A percentile compares a stretch with the other conserved stretches of the same genome.
Conservation (phyloP, 2,797 vertebrate genomes). For the Tapirus indicus region DNA sequence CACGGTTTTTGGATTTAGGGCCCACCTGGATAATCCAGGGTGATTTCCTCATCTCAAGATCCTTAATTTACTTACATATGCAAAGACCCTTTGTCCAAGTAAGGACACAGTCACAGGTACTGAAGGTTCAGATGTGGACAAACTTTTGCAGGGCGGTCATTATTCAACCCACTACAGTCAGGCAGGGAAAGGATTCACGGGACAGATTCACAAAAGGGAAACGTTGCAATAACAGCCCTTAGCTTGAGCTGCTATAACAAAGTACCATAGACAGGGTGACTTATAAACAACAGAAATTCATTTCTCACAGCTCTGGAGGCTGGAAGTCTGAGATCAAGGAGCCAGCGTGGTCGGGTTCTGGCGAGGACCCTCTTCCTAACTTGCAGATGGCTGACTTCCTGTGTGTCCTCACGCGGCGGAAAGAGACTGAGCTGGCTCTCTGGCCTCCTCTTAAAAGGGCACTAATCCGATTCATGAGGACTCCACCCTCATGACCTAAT, state of each 20-base stretch:
- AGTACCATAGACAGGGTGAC: not conserved
- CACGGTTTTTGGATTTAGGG: not conserved
- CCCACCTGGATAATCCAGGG: not conserved
- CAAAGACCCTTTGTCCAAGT: not conserved
- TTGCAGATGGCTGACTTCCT: accelerated
- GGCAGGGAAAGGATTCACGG: not conserved
- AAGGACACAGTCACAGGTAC: not conserved
- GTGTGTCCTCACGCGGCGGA: not conserved
- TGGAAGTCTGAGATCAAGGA: not conserved
- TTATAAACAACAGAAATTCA: accelerated
- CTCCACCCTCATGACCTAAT: not conserved
- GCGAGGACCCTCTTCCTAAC: no score
- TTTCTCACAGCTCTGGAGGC: not conserved
- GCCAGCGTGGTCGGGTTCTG: accelerated
- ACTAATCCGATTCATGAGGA: not conserved
- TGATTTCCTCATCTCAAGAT: not conserved
- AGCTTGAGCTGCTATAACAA: not conserved
- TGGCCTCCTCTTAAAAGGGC: no score
- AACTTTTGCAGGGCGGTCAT: accelerated
- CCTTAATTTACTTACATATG: no score
- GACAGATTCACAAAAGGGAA: not conserved
- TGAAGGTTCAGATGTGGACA: not conserved
- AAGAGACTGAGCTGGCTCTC: no score
- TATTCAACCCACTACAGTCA: accelerated
- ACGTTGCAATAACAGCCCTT: accelerated